Conservation (phyloP, 2,797 vertebrate species). For the Notolabrus celidotus region DNA sequence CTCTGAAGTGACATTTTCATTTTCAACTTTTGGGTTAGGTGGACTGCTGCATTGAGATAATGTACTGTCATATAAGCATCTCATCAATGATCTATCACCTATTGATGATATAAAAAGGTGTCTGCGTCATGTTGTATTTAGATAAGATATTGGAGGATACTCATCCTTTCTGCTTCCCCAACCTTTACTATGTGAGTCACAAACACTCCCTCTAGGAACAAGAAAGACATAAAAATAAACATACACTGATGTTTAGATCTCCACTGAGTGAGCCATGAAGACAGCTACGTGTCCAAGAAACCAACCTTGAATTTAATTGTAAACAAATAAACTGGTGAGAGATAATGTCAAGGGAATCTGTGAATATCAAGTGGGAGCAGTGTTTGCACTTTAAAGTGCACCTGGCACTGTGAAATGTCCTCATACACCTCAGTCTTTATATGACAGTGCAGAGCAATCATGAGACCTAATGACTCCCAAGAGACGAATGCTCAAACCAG, state of each 20-base stretch:
- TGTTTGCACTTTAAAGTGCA: constrained; percentile 32
- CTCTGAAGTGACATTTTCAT: constrained; percentile 1
- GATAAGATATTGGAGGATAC: constrained; percentile 8
- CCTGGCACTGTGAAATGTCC: constrained; percentile 49
- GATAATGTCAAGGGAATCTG: constrained; percentile 24
- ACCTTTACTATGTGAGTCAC: background rate
- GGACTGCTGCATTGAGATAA: background rate
- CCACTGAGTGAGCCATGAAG: constrained; percentile 11
- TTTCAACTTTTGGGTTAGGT: constrained; percentile 8
- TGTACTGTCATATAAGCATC: too few species aligned
- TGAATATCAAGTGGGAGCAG: constrained; percentile 22
- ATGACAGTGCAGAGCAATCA: constrained; percentile 46
- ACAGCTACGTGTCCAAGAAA: constrained; percentile 22
- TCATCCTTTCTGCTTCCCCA: background rate
- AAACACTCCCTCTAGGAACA: background rate
- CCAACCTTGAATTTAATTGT: constrained; percentile 42
- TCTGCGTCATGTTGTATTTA: constrained; percentile 21
- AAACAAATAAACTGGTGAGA: constrained; percentile 40
- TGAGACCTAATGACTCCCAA: constrained; percentile 48
- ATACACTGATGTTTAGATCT: constrained; percentile 17
- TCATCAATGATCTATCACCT: background rate
- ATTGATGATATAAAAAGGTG: constrained; percentile 3
- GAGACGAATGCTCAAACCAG: constrained; percentile 30
- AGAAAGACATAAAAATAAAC: constrained; percentile 10
- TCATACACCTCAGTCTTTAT: constrained; percentile 33